Base-by-base conservation (phyloP, 2,113 vertebrate genomes). In the Geococcyx californianus region DNA sequence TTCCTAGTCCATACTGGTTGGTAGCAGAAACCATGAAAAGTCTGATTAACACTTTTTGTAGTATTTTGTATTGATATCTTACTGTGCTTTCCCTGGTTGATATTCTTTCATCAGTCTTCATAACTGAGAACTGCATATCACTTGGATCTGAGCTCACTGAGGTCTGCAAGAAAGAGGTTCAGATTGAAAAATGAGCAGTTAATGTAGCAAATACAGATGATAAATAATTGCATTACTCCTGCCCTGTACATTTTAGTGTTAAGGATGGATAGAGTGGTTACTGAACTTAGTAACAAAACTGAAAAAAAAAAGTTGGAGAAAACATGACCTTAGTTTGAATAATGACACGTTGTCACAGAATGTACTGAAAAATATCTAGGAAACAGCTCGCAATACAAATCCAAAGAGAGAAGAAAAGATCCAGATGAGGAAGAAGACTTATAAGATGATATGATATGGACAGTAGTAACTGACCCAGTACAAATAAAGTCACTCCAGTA, bases 51-150 rank as follows among this genome's bases (percentile, higher is more conserved):
- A 15, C 19, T 82, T 77, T 33, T 14, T 63, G 42, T 12, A 42
- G 23, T 68, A 92, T 73, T 90, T 80, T 58, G 62, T 31, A 89
- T 52, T n/a, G 56, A 84, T 25, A 80, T 87, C 98, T 98, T 98
- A 99, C 99, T 78, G 98, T 99, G 98, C 97, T 99, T 95, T 99
- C 99, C 86, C 98, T 97, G 63, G 97, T 90, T 69, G 98, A 97
- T 18, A 98, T 94, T 89, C 98, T 98, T 93, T 99, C 99, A 90
- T 99, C 98, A 0, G 98, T 99, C 97, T 99, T 99, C 98, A 99
- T 99, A 75, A 98, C 96, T 6, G 98, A 99, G 97, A 99, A 99
- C 72, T 98, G 98, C 89, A 99, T 98, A 91, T 99, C 97, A 51
- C 98, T 98, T 62, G 99, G 99, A 44, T 99, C 99, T 42, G 98